Conservation (phyloP, 1,140 invertebrate genomes). For the Amyelois transitella region DNA sequence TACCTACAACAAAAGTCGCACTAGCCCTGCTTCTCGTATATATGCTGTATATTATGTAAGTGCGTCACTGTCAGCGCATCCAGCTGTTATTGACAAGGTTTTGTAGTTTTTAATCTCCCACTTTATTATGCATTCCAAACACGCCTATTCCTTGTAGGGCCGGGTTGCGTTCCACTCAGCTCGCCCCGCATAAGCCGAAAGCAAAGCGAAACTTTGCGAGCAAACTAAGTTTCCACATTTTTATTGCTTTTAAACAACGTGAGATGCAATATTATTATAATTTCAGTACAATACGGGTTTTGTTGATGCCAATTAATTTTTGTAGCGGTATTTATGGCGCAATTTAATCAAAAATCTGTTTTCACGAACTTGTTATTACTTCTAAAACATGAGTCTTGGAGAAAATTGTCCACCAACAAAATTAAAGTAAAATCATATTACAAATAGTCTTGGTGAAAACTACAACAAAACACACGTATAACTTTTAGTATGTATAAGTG, state of each 20-base stretch:
- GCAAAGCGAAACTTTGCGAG: constrained; percentile 66
- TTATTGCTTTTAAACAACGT: constrained; percentile 70
- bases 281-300: constrained; percentile 29
- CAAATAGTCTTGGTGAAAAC: too few species aligned
- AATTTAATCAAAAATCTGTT: too few species aligned
- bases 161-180: constrained; percentile 53
- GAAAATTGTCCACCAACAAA: too few species aligned
- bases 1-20: too few species aligned
- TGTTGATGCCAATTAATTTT: neutral
- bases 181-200: constrained; percentile 53
- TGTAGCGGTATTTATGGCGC: too few species aligned
- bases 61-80: constrained; percentile 4
- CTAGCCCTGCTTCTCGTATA: too few species aligned
- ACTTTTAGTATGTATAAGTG: too few species aligned
- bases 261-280: constrained; percentile 66
- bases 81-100: constrained; percentile 59
- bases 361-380: too few species aligned
- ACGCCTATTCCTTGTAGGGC: constrained; percentile 70
- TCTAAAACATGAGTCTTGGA: too few species aligned
- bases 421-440: too few species aligned
- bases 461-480: too few species aligned
- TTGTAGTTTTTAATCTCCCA: constrained; percentile 70
- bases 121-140: constrained; percentile 70
- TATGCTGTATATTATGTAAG: too few species aligned
- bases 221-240: constrained; percentile 68